These are phyloP conservation scores for Cheilosia impressa DNA, from an alignment of 2,888 invertebrate species.

Conservation along the genomic window DNA sequence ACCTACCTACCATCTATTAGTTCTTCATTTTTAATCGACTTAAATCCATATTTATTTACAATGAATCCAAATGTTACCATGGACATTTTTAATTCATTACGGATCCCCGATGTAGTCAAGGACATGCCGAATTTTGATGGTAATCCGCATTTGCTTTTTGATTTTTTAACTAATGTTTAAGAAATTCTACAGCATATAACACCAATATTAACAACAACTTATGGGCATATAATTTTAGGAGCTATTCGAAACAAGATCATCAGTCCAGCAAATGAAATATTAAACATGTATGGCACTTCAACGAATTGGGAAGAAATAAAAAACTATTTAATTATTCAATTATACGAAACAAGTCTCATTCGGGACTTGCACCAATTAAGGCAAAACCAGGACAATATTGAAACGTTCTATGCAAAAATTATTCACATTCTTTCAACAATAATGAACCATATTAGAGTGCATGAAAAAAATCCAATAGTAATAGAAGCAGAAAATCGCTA, in stretches of 20 bases:
- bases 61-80: background rate
- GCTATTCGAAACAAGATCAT: constrained; percentile 63
- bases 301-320: constrained; percentile 34
- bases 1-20: no score
- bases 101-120: background rate
- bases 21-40: background rate
- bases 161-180: background rate
- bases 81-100: background rate
- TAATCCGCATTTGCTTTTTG: background rate
- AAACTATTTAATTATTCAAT: constrained; percentile 28
- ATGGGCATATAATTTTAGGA: constrained; percentile 7
- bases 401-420: constrained; percentile 45
- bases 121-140: background rate
- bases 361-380: constrained; percentile 30
- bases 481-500: constrained; percentile 27
- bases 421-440: constrained; percentile 55
- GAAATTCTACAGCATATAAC: background rate
- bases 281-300: constrained; percentile 57
- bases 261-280: constrained; percentile 53
- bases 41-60: background rate
- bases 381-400: constrained; percentile 14
- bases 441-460: constrained; percentile 45
- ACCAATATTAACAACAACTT: background rate
- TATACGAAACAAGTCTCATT: constrained; percentile 32
- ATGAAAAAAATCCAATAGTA: constrained; percentile 12